Percentiles rank a stretch among this genome's conserved stretches.
Conservation (phyloP, 2,888 invertebrate species). For the Tiliacea aurago region DNA sequence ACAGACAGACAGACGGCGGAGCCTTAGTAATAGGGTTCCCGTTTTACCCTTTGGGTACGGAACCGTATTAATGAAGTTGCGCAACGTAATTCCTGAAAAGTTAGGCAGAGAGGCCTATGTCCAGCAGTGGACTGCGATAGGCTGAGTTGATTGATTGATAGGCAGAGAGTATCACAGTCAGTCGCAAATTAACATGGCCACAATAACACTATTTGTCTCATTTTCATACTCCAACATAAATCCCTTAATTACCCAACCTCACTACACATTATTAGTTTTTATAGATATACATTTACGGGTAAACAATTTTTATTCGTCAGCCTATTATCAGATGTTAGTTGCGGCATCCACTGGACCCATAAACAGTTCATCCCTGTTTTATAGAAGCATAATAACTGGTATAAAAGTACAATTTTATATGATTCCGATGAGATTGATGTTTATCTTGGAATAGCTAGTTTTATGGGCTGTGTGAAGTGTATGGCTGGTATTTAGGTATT, state of each 20-base stretch:
- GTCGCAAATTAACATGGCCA: not conserved
- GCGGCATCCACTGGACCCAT: slow-evolving; percentile 49
- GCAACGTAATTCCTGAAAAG: not conserved
- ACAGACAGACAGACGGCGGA: too few species aligned
- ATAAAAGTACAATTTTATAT: slow-evolving; percentile 84
- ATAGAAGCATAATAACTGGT: slow-evolving; percentile 86
- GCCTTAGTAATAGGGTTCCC: too few species aligned
- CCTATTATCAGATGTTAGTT: slow-evolving; percentile 58
- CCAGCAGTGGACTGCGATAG: too few species aligned
- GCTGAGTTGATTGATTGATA: too few species aligned
- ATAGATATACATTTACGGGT: slow-evolving; percentile 50
- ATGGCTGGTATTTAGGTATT: slow-evolving; percentile 69
- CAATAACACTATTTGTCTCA: slow-evolving; percentile 23
- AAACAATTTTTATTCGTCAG: slow-evolving; percentile 64
- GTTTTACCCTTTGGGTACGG: too few species aligned
- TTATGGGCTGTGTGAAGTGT: slow-evolving; percentile 73
- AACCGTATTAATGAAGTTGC: too few species aligned
- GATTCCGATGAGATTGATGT: slow-evolving; percentile 83
- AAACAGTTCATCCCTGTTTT: slow-evolving; percentile 69
- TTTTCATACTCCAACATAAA: slow-evolving; percentile 27
- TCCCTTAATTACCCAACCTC: slow-evolving; percentile 44
- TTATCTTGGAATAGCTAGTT: slow-evolving; percentile 83
- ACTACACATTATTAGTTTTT: slow-evolving; percentile 40
- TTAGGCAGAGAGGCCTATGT: not conserved
- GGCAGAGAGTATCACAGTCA: too few species aligned